Evolutionary conservation across 1,140 invertebrate species (phyloP), one percentile per base, ranked within the genome.

Genomic region (Papilio aristodemus): DNA sequence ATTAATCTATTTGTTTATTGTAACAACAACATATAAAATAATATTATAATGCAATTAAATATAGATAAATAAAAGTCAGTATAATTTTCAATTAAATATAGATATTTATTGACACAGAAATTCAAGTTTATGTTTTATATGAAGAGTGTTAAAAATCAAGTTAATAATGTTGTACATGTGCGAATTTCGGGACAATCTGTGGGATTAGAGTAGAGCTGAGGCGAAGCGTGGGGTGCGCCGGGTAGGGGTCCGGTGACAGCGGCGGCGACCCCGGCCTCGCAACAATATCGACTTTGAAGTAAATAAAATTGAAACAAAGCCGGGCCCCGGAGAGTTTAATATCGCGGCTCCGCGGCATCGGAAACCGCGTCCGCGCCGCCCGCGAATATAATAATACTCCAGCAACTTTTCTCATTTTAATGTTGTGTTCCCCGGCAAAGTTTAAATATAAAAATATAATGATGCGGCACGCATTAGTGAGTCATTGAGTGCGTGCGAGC

Each of bases 361-460:
- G 80, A 80, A 83, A 75, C 78, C 78, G 71, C 60, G 37, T 74
- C 73, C 71, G 72, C 75, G 75, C 74, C 73, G 72, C 71, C 60
- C 73, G 67, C 58, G 75, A 46, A 70, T 79, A 84, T 81, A 83
- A 89, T 87, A 86, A 86, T 83, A 86, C 81, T 76, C 76, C 73
- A 70, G 74, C 74, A 90, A 90, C 88, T 90, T 90, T 90, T 88
- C 87, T 88, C 88, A 88, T 91, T 89, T 87, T 86, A 89, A 89
- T 89, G 85, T 87, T 81, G 81, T 83, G 81, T 83, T 87, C 79
- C 67, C 80, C 77, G 81, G 81, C 80, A 84, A 91, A 89, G 86
- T 89, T 91, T 86, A 89, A 89, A 89, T 91, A 91, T 91, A 87
- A 87, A 87, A 86, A 89, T 88, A 86, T 87, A 91, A 90, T 88